A percentile compares a stretch with the other conserved stretches of the same genome.
Conservation (phyloP, 2,113 vertebrate species). For the Zosterops japonicus region DNA sequence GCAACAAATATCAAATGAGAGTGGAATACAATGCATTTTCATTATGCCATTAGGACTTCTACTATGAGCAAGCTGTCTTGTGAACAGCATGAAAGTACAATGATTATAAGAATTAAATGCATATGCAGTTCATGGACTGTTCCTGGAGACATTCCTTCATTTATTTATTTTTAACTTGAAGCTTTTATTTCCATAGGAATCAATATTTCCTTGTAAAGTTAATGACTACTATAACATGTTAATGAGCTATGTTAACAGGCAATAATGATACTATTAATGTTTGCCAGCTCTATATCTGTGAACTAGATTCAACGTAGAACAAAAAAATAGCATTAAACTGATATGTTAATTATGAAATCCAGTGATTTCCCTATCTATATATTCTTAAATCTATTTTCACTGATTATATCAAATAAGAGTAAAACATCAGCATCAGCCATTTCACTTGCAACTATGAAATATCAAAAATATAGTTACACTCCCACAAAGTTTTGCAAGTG, state of each 20-base stretch:
- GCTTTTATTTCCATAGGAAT: background rate
- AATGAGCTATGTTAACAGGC: background rate
- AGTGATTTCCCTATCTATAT: background rate
- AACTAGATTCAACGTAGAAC: background rate
- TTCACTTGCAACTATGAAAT: background rate
- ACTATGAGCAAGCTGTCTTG: background rate
- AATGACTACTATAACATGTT: slow-evolving; percentile 1
- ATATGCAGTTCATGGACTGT: background rate
- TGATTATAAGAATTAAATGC: background rate
- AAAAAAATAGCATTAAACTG: background rate
- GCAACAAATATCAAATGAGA: background rate
- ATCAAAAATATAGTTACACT: background rate
- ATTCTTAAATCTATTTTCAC: background rate
- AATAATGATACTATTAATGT: background rate
- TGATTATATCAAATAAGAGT: background rate
- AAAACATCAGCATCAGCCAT: background rate
- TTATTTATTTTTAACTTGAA: slow-evolving; percentile 9
- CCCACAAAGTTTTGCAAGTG: background rate
- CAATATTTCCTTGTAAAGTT: background rate
- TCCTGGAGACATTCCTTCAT: background rate
- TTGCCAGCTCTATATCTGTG: background rate
- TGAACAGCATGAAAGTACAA: background rate
- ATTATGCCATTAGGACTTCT: background rate
- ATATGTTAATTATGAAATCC: background rate
- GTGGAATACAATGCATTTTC: background rate